Evolutionary conservation across 2,888 invertebrate genomes (phyloP).

Genomic region (Myopa tessellatipennis): DNA sequence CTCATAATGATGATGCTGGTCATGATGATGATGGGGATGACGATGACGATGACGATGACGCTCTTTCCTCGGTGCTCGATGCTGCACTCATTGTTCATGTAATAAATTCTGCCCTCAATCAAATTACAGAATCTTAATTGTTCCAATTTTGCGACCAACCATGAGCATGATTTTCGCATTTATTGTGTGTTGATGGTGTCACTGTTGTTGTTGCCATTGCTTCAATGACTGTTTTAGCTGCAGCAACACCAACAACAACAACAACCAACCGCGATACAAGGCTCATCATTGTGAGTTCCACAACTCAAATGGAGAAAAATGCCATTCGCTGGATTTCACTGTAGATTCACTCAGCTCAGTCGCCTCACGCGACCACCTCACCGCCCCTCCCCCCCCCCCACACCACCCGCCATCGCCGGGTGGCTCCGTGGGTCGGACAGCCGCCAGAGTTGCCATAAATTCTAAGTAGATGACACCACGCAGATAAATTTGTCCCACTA

Average conservation of each 20-base stretch:
- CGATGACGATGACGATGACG: not conserved
- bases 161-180: conserved; percentile 43
- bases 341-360: too few species aligned
- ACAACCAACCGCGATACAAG: conserved; percentile 49
- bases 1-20: not conserved
- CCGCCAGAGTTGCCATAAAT: conserved; percentile 58
- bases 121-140: conserved; percentile 52
- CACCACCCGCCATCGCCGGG: conserved; percentile 22
- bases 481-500: conserved; percentile 69
- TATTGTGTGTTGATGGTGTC: conserved; percentile 48
- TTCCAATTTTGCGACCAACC: conserved; percentile 49
- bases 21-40: not conserved
- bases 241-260: conserved; percentile 20
- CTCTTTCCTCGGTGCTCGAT: not conserved
- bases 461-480: conserved; percentile 69
- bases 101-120: conserved; percentile 44
- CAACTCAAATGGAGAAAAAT: conserved; percentile 32
- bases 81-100: conserved; percentile 22
- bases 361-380: too few species aligned
- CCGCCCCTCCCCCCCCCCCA: too few species aligned
- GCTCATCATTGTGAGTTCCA: conserved; percentile 31
- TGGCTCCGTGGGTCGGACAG: conserved; percentile 22
- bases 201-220: conserved; percentile 43
- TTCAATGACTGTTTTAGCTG: conserved; percentile 32
- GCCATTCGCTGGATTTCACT: conserved; percentile 9